A percentile compares a stretch with the other conserved stretches of the same genome.
Evolutionary conservation across 2,888 invertebrate species (phyloP).

Genomic region (Theristus sp.): DNA sequence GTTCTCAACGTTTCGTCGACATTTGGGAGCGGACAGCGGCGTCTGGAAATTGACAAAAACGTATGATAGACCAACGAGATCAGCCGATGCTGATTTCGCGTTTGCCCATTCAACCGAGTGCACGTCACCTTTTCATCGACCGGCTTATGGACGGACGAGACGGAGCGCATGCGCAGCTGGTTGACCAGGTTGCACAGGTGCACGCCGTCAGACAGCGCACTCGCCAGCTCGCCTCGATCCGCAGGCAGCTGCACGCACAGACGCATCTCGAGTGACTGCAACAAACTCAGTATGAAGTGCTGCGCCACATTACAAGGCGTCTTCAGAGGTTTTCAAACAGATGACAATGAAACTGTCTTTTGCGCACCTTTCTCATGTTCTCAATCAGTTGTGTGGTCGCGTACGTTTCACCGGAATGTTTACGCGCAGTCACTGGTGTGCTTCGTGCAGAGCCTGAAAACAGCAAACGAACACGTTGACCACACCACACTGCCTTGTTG

Average conservation of each 20-base stretch:
- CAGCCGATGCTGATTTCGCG: too few species aligned
- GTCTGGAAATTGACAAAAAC: conserved; percentile 64
- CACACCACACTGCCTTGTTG: neutral
- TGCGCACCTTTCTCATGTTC: neutral
- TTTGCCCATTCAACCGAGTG: too few species aligned
- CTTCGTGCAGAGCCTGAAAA: neutral
- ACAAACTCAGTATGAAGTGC: conserved; percentile 12
- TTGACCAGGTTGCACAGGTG: conserved; percentile 84
- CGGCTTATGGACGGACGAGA: conserved; percentile 82
- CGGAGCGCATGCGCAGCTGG: conserved; percentile 69
- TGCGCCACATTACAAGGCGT: too few species aligned
- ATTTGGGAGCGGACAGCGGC: conserved; percentile 79
- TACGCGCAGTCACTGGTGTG: neutral
- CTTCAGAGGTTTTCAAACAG: too few species aligned
- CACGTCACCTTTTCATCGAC: conserved; percentile 24
- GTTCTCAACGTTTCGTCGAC: conserved; percentile 81
- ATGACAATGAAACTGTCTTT: neutral
- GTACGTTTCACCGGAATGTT: neutral
- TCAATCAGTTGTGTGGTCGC: neutral
- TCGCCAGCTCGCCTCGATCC: conserved; percentile 45
- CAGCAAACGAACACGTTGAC: too few species aligned
- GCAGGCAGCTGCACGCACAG: conserved; percentile 72
- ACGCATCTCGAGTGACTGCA: conserved; percentile 65
- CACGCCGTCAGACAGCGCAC: conserved; percentile 71
- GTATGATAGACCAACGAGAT: too few species aligned